A percentile compares a stretch with the other conserved stretches of the same genome.
Evolutionary conservation across 2,113 vertebrate genomes (phyloP).

Genomic region (Drymodes brunneopygia): DNA sequence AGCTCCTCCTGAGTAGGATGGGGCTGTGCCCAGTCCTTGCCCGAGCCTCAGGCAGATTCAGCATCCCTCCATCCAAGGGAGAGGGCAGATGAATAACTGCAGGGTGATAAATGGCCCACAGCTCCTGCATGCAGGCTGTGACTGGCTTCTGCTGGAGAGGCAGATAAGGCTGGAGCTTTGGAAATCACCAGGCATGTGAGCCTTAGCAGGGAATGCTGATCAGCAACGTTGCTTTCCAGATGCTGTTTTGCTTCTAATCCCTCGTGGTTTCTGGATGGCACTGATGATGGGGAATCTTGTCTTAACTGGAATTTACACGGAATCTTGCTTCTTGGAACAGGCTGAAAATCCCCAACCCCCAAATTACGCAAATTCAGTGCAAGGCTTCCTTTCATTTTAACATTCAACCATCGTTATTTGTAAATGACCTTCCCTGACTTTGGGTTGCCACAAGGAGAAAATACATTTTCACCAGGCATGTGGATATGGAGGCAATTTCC

Average conservation of each 20-base stretch:
- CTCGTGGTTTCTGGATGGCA: not conserved
- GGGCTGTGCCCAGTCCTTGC: not conserved
- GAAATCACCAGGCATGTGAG: not conserved
- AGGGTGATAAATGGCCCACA: not conserved
- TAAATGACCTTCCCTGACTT: not conserved
- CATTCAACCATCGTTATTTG: not conserved
- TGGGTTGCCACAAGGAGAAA: not conserved
- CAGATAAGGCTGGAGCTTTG: not conserved
- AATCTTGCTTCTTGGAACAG: not conserved
- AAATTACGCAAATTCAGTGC: not conserved
- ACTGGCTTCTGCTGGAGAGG: not conserved
- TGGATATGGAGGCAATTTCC: not conserved
- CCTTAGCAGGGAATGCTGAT: not conserved
- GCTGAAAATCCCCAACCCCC: not conserved
- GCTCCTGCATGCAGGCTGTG: not conserved
- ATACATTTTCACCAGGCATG: not conserved
- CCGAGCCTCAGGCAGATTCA: rapidly evolving
- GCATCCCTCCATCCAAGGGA: rapidly evolving
- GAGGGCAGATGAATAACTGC: rapidly evolving
- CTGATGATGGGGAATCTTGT: not conserved
- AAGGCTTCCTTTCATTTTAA: not conserved
- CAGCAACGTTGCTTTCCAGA: rapidly evolving
- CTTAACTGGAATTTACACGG: not conserved
- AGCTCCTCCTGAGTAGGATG: not conserved
- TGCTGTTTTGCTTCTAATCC: not conserved